These are phyloP conservation scores for Scaptomyza hsui DNA, from an alignment of 1,140 invertebrate species.

Conservation along the genomic window DNA sequence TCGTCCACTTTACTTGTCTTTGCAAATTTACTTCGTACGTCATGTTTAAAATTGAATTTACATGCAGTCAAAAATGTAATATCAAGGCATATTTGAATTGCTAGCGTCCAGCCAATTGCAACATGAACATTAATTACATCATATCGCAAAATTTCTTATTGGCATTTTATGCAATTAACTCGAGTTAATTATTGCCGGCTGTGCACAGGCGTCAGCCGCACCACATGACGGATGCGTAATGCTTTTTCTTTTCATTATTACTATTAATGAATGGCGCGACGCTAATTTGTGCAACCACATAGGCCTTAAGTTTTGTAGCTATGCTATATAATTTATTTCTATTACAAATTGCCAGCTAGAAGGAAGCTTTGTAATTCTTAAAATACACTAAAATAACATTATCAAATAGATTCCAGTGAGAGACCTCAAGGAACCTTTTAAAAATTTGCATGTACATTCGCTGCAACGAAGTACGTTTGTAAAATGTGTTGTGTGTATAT, in stretches of 20 bases:
- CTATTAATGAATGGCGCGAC: conserved; percentile 29
- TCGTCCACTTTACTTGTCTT: not conserved
- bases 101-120: not conserved
- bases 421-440: no score
- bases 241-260: conserved; percentile 13
- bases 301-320: not conserved
- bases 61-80: no score
- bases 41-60: conserved; percentile 23
- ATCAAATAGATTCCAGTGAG: no score
- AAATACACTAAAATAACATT: no score
- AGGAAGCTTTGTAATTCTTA: no score
- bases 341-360: not conserved
- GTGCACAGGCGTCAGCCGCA: conserved; percentile 16
- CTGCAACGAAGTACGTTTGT: no score
- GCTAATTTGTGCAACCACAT: not conserved
- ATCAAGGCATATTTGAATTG: no score
- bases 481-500: no score
- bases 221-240: conserved; percentile 29
- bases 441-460: no score
- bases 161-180: conserved; percentile 23
- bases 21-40: not conserved
- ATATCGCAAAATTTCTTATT: conserved; percentile 16
- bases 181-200: conserved; percentile 20
- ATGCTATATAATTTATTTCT: not conserved
- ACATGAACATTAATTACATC: conserved; percentile 19